Evolutionary conservation across 2,113 vertebrate genomes (phyloP), one percentile per base, ranked within the genome.

Genomic region (Hyla sarda): DNA sequence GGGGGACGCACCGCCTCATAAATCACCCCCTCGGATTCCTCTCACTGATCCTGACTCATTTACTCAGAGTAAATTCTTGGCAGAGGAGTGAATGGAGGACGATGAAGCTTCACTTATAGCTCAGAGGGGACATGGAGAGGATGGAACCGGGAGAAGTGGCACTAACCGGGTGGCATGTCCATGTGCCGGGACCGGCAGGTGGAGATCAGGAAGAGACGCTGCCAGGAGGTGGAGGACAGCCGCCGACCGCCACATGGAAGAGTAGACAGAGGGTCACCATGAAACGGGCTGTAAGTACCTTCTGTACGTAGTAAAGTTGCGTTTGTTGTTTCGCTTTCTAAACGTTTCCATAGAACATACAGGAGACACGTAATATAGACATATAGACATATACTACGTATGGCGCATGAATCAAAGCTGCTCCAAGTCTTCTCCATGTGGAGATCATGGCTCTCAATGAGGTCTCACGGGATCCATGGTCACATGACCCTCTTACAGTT

Each of bases 1-100:
- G 83, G 83, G 83, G 83, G 83, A 65, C 34, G 74, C 28, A n/a
- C 25, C 28, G 2, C 52, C 50, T 25, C 72, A 65, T 73, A 76
- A 47, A 28, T 34, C 54, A 58, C 73, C 84, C 34, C 11, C 79
- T 54, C 75, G 58, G 62, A 48, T 77, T 52, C 28, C 30, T 78
- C 28, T 79, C 21, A 32, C 45, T 47, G 58, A 85, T 79, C 47
- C 0, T 56, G 25, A 41, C 28, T 50, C 32, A 41, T 58, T 25
- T 28, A 2, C n/a, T n/a, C 25, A 32, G 17, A 30, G 17, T 5
- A 32, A 37, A 37, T 10, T 73, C 75, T 50, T 84, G 58, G 56
- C 58, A 21, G 17, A 62, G 7, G 5, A 34, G 25, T 14, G 45
- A 32, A 71, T 16, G 30, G 30, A 85, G 58, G 2, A 79, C 34